Conservation (phyloP, 2,113 vertebrate species). For the Chroicocephalus ridibundus region DNA sequence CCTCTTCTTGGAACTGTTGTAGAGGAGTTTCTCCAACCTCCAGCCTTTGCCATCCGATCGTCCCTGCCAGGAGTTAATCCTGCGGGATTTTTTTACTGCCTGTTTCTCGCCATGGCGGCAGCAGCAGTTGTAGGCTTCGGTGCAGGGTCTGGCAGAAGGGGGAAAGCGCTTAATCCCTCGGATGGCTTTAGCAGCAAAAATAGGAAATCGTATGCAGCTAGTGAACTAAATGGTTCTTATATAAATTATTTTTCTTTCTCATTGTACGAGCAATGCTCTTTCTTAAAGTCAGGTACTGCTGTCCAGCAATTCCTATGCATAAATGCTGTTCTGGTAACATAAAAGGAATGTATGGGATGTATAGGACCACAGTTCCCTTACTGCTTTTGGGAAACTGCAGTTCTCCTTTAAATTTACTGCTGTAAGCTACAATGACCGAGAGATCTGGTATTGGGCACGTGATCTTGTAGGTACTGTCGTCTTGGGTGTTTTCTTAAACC, state of each 20-base stretch:
- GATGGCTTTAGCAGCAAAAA: background rate
- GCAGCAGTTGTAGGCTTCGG: background rate
- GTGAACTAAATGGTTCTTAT: background rate
- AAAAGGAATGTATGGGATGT: background rate
- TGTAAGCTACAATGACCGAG: rapidly evolving
- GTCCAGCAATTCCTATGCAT: rapidly evolving
- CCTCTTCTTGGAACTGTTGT: background rate
- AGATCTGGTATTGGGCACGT: background rate
- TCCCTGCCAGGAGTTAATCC: background rate
- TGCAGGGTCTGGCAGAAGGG: background rate
- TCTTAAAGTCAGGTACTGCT: background rate
- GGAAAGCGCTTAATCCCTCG: background rate
- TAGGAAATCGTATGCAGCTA: background rate
- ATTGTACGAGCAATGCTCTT: background rate
- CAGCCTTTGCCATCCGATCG: rapidly evolving
- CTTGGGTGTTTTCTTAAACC: background rate
- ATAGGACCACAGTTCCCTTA: background rate
- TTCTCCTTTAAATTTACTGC: background rate
- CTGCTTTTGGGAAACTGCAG: background rate
- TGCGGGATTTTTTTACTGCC: background rate
- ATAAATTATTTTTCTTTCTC: background rate
- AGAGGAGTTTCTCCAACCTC: background rate
- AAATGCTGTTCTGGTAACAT: rapidly evolving
- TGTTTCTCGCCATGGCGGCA: background rate
- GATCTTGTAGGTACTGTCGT: background rate